Percentiles rank a stretch among this genome's conserved stretches.
Conservation (phyloP, 2,888 invertebrate species). For the Apamea anceps region DNA sequence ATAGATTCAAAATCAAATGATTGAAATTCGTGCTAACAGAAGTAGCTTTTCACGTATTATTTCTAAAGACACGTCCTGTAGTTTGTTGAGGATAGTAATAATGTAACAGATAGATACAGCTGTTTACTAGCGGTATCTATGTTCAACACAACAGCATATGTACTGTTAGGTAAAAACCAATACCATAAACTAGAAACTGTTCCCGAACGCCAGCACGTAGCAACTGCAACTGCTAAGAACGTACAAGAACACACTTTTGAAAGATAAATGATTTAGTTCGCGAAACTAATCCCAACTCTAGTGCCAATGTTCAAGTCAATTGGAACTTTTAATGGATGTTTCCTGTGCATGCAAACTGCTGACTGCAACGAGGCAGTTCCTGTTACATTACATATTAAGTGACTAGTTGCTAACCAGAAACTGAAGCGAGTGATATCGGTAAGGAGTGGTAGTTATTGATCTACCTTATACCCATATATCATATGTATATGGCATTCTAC, state of each 20-base stretch:
- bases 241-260: constrained; percentile 67
- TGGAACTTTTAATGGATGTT: constrained; percentile 84
- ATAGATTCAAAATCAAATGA: background rate
- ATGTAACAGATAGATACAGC: background rate
- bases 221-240: constrained; percentile 56
- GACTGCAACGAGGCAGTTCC: constrained; percentile 58
- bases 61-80: background rate
- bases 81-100: background rate
- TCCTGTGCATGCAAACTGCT: constrained; percentile 77
- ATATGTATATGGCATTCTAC: background rate
- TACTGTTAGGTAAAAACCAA: constrained; percentile 16
- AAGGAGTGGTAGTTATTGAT: background rate
- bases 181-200: constrained; percentile 25
- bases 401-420: constrained; percentile 19
- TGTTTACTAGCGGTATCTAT: too few relatives aligned
- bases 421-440: background rate
- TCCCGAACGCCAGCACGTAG: constrained; percentile 46
- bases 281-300: constrained; percentile 82
- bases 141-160: background rate
- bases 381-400: constrained; percentile 40
- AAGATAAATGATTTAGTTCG: constrained; percentile 85
- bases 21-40: background rate
- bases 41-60: background rate
- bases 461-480: background rate
- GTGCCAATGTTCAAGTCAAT: constrained; percentile 78